Conservation (phyloP, 2,797 vertebrate species). For the Picus viridis region DNA sequence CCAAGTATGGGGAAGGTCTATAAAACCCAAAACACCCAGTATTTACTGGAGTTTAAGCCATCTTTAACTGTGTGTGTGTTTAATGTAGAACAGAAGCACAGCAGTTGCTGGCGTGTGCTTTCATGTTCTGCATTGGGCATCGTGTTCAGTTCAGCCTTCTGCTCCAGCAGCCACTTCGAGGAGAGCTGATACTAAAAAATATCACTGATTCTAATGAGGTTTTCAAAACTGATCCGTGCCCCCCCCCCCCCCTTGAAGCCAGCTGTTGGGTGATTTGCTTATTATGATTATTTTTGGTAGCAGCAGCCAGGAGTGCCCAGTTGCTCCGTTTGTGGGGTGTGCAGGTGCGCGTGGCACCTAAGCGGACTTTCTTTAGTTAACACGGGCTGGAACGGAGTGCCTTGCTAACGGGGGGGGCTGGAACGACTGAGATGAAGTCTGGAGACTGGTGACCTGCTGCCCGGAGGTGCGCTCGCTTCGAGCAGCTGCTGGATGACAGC, state of each 20-base stretch:
- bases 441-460: not conserved
- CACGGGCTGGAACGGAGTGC: not conserved
- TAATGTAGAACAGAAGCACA: accelerated
- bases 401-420: too few relatives aligned
- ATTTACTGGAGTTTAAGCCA: accelerated
- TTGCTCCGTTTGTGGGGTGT: too few relatives aligned
- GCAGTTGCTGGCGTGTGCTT: accelerated
- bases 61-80: accelerated
- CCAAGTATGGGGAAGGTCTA: not conserved
- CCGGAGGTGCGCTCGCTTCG: not conserved
- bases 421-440: too few relatives aligned
- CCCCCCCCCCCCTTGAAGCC: not conserved
- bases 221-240: not conserved
- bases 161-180: accelerated
- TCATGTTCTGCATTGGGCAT: accelerated
- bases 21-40: accelerated
- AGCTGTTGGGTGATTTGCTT: accelerated
- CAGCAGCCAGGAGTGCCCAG: not conserved
- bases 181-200: too few relatives aligned
- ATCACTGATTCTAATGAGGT: accelerated
- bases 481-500: too few relatives aligned
- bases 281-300: not conserved
- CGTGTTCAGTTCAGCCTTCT: not conserved
- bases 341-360: too few relatives aligned
- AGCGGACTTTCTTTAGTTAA: not conserved